Conservation (phyloP, 2,113 vertebrate species). For the Nibea coibor region DNA sequence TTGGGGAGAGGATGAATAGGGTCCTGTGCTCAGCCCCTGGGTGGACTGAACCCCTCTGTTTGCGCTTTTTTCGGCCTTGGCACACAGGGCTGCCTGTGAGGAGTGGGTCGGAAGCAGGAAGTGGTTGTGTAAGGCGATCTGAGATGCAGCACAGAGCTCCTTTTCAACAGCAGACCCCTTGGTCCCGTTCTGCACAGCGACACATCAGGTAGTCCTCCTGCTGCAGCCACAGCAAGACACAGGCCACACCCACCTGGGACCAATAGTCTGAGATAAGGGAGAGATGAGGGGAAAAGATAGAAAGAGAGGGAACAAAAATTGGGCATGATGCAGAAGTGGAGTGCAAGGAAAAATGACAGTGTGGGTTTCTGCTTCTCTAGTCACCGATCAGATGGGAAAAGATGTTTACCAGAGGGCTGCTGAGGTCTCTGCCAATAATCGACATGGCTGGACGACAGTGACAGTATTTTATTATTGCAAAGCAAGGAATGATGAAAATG, state of each 20-base stretch:
- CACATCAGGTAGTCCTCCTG: conserved; percentile 83
- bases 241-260: conserved; percentile 60
- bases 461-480: conserved; percentile 30
- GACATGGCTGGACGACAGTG: conserved; percentile 10
- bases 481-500: conserved; percentile 31
- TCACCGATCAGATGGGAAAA: conserved; percentile 44
- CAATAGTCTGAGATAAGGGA: conserved; percentile 26
- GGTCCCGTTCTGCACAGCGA: conserved; percentile 73
- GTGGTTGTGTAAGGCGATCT: conserved; percentile 87
- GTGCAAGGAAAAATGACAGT: not conserved
- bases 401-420: conserved; percentile 28
- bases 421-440: conserved; percentile 21
- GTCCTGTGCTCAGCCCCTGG: conserved; percentile 83
- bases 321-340: not conserved
- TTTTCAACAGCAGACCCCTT: conserved; percentile 81
- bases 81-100: conserved; percentile 85
- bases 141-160: conserved; percentile 84
- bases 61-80: conserved; percentile 80
- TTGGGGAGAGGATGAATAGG: conserved; percentile 83
- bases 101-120: conserved; percentile 87
- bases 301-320: conserved; percentile 5
- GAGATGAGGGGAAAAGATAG: conserved; percentile 45
- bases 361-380: conserved; percentile 8
- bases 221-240: conserved; percentile 72
- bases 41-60: conserved; percentile 87